Base-by-base conservation (phyloP, 2,797 vertebrate species). In the Poeciliopsis presidionis region DNA sequence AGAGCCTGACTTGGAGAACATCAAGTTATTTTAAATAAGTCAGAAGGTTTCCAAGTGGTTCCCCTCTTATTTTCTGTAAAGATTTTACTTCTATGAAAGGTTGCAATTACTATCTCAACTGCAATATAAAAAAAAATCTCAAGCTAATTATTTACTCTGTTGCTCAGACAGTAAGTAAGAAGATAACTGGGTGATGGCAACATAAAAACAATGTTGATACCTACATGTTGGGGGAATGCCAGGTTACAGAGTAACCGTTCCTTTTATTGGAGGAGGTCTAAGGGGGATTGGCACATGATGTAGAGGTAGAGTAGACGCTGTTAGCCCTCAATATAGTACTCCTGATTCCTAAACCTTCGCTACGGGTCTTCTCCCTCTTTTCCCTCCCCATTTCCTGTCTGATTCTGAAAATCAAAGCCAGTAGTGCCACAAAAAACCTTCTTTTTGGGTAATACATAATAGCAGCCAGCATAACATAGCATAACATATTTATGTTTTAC, bases 21-120 rank as follows among this genome's bases (percentile, higher is more conserved):
- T 85, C 81, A 90, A 90, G 89, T 90, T 87, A 84, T 92, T 82
- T 89, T 92, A 90, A 93, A 92, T 87, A 90, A 90, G 79, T 86
- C 86, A 89, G 87, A 77, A 84, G 87, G 76, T 85, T 84, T 90
- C 80, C 78, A 83, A 92, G 88, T 77, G 88, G 82, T 85, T 87
- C 33, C 73, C 46, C 83, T 86, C 81, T 74, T 61, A 33, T 61
- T 86, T 85, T 81, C 80, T 12, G 65, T 79, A 84, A 82, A 65
- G 83, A 84, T 81, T 88, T 82, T 79, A 74, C 70, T 73, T 78
- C 76, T 86, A 73, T 86, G 93, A 92, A 90, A 92, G 85, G 88
- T 85, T 90, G 87, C 89, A 92, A 94, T 94, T 93, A 93, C 87
- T 51, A 69, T 77, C 90, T 94, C 92, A 91, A 89, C 84, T 87